A percentile compares a stretch with the other conserved stretches of the same genome.
Evolutionary conservation across 2,113 vertebrate genomes (phyloP).

Genomic region (Octodon degus): DNA sequence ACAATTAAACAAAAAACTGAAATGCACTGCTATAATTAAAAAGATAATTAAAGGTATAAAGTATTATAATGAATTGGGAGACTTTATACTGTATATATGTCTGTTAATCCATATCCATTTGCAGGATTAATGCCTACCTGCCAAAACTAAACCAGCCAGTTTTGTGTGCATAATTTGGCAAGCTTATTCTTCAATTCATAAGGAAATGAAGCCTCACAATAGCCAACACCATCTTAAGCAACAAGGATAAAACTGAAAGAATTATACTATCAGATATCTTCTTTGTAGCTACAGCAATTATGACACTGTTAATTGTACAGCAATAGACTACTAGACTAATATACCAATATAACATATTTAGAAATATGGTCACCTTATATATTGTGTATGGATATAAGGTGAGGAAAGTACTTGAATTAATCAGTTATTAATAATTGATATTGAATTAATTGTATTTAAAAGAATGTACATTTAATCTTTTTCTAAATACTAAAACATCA

Average conservation of each 20-base stretch:
- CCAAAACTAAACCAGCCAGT: not conserved
- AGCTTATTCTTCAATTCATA: not conserved
- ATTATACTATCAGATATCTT: not conserved
- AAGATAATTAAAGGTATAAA: not conserved
- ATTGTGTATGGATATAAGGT: not conserved
- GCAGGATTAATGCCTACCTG: not conserved
- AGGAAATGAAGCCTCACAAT: not conserved
- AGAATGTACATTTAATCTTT: not conserved
- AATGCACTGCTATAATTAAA: not conserved
- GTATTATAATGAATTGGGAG: not conserved
- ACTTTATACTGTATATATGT: not conserved
- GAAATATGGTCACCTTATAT: not conserved
- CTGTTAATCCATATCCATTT: not conserved
- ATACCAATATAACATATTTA: not conserved
- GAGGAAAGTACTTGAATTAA: not conserved
- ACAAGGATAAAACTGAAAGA: not conserved
- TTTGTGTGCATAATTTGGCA: not conserved
- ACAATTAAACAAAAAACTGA: not conserved
- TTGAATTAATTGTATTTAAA: not conserved
- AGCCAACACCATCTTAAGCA: not conserved
- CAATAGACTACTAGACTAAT: not conserved
- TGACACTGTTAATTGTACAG: not conserved
- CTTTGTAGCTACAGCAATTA: not conserved
- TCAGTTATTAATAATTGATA: not conserved
- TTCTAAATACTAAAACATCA: not conserved